Evolutionary conservation across 1,140 invertebrate genomes (phyloP), one percentile per base, ranked within the genome.

Genomic region (Hylaeus anthracinus): DNA sequence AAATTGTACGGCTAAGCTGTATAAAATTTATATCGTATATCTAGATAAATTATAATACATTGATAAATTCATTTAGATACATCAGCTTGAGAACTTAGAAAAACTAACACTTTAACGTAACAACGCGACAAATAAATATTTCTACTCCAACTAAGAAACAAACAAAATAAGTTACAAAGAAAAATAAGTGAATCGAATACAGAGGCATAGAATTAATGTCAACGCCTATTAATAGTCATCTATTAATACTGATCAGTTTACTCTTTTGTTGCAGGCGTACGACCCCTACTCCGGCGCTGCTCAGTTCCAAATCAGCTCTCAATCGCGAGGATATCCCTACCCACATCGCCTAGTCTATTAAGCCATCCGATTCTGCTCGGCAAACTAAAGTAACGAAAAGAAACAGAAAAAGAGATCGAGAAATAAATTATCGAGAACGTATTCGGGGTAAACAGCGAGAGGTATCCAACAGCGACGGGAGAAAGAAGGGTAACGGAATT

Each of bases 311-410:
- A 69, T 89, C 58, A 82, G 80, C 55, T 81, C 88, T 3, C 89
- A 88, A 51, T 80, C 85, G 6, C 88, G 90, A 45, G 85, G 84
- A 60, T 91, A 91, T 65, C 90, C 85, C 0, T 91, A 90, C 45
- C 88, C 87, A 3, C 90, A 91, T 41, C 90, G 84, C 64, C 45
- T 90, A 14, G 74, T 91, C 56, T 92, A 92, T 72, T 92, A 91
- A 89, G 55, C 76, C 26, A 79, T 61, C 45, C 4, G 2, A 15
- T 5, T n/a, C 12, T 39, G 4, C 15, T 53, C 41, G 10, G 66
- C 8, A 61, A 55, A 58, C 55, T 6, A 26, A n/a, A 10, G 43
- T 26, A 15, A 60, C 41, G 9, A 48, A 56, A 58, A 56, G 15
- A 53, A 58, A 4, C 10, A 4, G 2, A 43, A 43, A 12, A 15